Conservation (phyloP, 2,888 invertebrate species). For the Allophyes oxyacanthae region DNA sequence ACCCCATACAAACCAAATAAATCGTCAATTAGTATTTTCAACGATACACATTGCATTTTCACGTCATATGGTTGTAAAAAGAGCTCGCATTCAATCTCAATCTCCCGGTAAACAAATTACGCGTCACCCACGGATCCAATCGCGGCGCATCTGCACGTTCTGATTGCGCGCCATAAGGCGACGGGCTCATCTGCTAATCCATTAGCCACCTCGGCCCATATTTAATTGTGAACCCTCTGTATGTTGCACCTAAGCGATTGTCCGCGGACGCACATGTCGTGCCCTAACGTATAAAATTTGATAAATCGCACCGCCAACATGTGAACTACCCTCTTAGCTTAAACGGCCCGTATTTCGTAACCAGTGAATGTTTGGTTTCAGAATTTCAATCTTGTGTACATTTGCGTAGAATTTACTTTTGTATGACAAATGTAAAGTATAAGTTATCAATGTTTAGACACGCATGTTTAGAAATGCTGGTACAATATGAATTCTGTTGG, state of each 20-base stretch:
- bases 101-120: conserved; percentile 55
- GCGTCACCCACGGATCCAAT: conserved; percentile 67
- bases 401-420: conserved; percentile 50
- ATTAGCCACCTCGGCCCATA: conserved; percentile 86
- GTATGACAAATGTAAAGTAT: conserved; percentile 48
- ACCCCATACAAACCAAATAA: not conserved
- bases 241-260: conserved; percentile 77
- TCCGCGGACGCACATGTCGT: conserved; percentile 85
- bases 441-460: conserved; percentile 80
- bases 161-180: conserved; percentile 83
- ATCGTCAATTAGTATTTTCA: conserved; percentile 16
- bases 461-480: conserved; percentile 54
- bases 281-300: conserved; percentile 87
- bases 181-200: conserved; percentile 83
- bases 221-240: conserved; percentile 77
- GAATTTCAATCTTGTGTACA: conserved; percentile 56
- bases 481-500: conserved; percentile 52
- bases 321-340: conserved; percentile 88
- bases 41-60: conserved; percentile 19
- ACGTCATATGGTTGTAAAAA: conserved; percentile 33
- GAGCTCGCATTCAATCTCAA: conserved; percentile 32
- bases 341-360: conserved; percentile 76
- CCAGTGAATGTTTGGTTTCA: conserved; percentile 35
- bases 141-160: conserved; percentile 78
- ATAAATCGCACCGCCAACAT: conserved; percentile 88